Evolutionary conservation across 2,113 vertebrate genomes (phyloP).

Genomic region (Trochalopteron elliotii): DNA sequence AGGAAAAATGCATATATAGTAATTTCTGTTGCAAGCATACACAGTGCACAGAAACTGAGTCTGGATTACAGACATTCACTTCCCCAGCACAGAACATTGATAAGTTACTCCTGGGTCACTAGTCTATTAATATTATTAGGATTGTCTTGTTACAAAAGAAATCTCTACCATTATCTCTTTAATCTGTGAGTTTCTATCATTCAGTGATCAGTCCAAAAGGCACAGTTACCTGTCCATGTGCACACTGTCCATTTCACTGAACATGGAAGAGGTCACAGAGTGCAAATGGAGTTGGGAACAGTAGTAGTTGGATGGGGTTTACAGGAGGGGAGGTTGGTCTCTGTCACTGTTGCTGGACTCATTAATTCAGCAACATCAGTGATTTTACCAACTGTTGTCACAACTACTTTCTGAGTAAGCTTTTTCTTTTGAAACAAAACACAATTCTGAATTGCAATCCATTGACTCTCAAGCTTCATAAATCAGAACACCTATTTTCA

Average conservation of each 20-base stretch:
- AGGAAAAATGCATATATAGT: background rate
- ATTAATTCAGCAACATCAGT: background rate
- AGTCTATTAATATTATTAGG: no score
- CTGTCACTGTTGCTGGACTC: background rate
- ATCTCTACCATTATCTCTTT: background rate
- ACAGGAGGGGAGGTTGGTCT: fast-evolving
- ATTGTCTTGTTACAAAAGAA: background rate
- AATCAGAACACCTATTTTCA: background rate
- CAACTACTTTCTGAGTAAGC: background rate
- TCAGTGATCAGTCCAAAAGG: background rate
- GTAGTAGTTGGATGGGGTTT: background rate
- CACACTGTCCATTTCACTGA: background rate
- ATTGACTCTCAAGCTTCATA: background rate
- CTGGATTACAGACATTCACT: background rate
- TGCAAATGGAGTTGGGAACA: fast-evolving
- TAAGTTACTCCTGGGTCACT: background rate
- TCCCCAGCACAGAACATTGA: background rate
- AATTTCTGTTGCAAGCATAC: background rate
- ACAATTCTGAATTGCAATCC: background rate
- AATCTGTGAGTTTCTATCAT: fast-evolving
- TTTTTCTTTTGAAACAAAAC: background rate
- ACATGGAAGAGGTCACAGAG: fast-evolving
- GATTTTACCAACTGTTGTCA: background rate
- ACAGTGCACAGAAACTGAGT: background rate
- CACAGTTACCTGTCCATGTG: fast-evolving